phyloP scores from a whole-genome alignment of 2,113 vertebrate genomes.

The Zapornia atra region DNA sequence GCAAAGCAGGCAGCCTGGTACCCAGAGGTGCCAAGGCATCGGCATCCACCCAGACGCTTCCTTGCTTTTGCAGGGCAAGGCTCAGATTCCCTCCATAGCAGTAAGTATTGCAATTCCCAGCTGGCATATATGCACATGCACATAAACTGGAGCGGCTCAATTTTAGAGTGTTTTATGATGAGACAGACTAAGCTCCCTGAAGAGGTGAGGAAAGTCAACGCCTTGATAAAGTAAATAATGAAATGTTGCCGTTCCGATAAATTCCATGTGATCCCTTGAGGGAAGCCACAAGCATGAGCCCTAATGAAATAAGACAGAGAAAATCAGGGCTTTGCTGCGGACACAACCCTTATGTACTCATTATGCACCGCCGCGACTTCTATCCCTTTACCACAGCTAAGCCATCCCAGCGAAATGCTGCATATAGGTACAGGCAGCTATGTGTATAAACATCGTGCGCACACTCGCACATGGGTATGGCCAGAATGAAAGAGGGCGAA shows the following conservation, averaged over 20 bases:
- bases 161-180: conserved; percentile 17
- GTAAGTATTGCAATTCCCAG: neutral
- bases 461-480: neutral
- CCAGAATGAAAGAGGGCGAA: neutral
- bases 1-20: neutral
- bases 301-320: conserved; percentile 25
- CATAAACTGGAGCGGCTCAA: neutral
- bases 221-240: conserved; percentile 58
- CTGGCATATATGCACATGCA: neutral
- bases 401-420: neutral
- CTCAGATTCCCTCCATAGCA: neutral
- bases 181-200: neutral
- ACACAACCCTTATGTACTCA: neutral
- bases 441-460: neutral
- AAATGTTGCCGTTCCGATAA: conserved; percentile 21
- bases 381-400: neutral
- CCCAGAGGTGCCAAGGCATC: rapidly evolving
- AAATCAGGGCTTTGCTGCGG: neutral
- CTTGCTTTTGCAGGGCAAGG: neutral
- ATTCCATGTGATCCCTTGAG: neutral
- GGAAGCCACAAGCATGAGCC: neutral
- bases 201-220: neutral
- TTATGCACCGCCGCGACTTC: neutral
- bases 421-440: neutral
- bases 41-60: neutral